These are phyloP conservation scores for Cardiocondyla obscurior DNA, from an alignment of 1,140 invertebrate genomes.

Conservation along the genomic window DNA sequence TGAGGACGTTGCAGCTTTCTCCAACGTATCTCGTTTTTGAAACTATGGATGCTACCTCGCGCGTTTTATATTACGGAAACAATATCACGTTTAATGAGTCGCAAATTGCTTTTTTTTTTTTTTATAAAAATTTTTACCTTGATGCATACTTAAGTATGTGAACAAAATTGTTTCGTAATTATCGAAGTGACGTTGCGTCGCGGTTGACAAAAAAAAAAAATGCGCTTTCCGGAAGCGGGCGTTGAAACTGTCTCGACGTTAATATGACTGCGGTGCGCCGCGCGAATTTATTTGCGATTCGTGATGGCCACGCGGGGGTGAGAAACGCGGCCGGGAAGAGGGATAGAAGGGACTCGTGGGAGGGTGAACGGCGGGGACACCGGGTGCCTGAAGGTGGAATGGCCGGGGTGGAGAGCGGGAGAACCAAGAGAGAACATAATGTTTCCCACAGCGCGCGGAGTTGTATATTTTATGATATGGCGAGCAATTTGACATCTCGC, in stretches of 20 bases:
- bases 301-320: slow-evolving; percentile 46
- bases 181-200: background rate
- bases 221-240: slow-evolving; percentile 66
- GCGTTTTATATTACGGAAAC: background rate
- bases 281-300: slow-evolving; percentile 70
- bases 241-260: slow-evolving; percentile 38
- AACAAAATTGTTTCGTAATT: background rate
- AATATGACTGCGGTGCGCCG: slow-evolving; percentile 46
- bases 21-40: background rate
- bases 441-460: slow-evolving; percentile 84
- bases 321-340: slow-evolving; percentile 30
- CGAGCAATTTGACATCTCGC: slow-evolving; percentile 85
- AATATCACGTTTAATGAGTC: background rate
- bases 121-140: slow-evolving; percentile 5
- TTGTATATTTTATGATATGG: slow-evolving; percentile 85
- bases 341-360: slow-evolving; percentile 13
- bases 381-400: slow-evolving; percentile 40
- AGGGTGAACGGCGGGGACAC: slow-evolving; percentile 38
- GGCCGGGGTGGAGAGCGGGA: slow-evolving; percentile 1
- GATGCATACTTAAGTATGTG: background rate
- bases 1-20: background rate
- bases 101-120: background rate
- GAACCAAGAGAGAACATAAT: slow-evolving; percentile 78
- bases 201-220: slow-evolving; percentile 18
- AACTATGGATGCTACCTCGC: too few species aligned